Conservation (phyloP, 2,888 invertebrate species). For the Parelbella ahira region DNA sequence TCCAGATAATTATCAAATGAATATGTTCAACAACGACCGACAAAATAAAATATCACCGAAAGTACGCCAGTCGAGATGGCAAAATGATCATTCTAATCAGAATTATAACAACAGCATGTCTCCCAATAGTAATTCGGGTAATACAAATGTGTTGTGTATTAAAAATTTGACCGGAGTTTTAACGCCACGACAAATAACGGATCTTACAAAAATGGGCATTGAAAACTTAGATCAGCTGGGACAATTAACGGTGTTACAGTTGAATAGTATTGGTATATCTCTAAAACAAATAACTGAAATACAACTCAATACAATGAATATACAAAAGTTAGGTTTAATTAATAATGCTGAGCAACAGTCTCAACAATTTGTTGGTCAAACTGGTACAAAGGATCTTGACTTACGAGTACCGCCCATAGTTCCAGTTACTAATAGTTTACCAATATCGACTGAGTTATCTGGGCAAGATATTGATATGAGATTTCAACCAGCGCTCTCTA, state of each 20-base stretch:
- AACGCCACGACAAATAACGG: constrained; percentile 79
- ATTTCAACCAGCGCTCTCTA: constrained; percentile 52
- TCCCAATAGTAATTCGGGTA: constrained; percentile 46
- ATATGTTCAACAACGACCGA: constrained; percentile 56
- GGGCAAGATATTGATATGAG: constrained; percentile 77
- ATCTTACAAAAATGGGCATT: constrained; percentile 80
- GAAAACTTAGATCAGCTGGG: constrained; percentile 82
- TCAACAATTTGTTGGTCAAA: constrained; percentile 43
- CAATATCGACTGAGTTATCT: constrained; percentile 52
- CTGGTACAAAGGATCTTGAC: constrained; percentile 65
- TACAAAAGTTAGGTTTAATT: constrained; percentile 77
- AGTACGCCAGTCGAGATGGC: constrained; percentile 74
- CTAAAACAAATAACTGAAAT: constrained; percentile 82
- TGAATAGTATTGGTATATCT: constrained; percentile 81
- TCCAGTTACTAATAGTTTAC: constrained; percentile 43
- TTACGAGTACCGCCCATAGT: constrained; percentile 65
- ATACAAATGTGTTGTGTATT: constrained; percentile 72
- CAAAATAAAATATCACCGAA: constrained; percentile 68
- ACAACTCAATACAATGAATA: constrained; percentile 81
- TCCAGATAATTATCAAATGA: constrained; percentile 46
- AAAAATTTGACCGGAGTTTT: constrained; percentile 81
- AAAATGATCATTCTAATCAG: constrained; percentile 61
- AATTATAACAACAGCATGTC: constrained; percentile 48
- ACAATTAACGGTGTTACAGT: constrained; percentile 81
- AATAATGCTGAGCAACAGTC: constrained; percentile 49